phyloP scores from a whole-genome alignment of 2,888 invertebrate genomes.

The Mythimna impura region DNA sequence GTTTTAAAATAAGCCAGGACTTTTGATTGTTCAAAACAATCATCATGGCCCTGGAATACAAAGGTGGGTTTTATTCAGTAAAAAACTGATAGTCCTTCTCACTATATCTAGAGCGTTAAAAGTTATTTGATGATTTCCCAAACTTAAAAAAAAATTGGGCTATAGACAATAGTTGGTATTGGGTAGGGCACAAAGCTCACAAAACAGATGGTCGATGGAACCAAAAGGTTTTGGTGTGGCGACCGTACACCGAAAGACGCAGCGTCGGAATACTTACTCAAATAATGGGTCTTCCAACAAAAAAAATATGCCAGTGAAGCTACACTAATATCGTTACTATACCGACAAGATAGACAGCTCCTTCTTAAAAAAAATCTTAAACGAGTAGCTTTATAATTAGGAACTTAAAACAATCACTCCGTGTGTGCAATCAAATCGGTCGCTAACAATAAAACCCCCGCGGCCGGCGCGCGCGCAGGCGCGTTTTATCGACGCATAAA shows the following conservation, averaged over 20 bases:
- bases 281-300: neutral
- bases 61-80: neutral
- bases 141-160: too few relatives aligned
- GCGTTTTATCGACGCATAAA: slow-evolving; percentile 79
- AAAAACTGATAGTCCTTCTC: neutral
- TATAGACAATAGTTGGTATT: too few relatives aligned
- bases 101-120: neutral
- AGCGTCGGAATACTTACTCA: too few relatives aligned
- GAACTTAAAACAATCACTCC: slow-evolving; percentile 45
- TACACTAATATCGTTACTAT: neutral
- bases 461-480: slow-evolving; percentile 68
- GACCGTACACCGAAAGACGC: too few relatives aligned
- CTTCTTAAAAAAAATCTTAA: neutral
- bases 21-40: too few relatives aligned
- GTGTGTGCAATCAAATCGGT: slow-evolving; percentile 62
- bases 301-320: neutral
- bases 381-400: neutral
- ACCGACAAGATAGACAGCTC: too few relatives aligned
- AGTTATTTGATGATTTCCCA: too few relatives aligned
- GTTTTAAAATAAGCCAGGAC: neutral
- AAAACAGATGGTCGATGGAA: too few relatives aligned
- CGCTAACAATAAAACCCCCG: slow-evolving; percentile 66
- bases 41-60: too few relatives aligned
- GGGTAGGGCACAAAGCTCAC: too few relatives aligned
- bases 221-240: too few relatives aligned